These are phyloP conservation scores for Drosophila pseudoananassae DNA, from an alignment of 1,140 invertebrate species.

Conservation along the genomic window DNA sequence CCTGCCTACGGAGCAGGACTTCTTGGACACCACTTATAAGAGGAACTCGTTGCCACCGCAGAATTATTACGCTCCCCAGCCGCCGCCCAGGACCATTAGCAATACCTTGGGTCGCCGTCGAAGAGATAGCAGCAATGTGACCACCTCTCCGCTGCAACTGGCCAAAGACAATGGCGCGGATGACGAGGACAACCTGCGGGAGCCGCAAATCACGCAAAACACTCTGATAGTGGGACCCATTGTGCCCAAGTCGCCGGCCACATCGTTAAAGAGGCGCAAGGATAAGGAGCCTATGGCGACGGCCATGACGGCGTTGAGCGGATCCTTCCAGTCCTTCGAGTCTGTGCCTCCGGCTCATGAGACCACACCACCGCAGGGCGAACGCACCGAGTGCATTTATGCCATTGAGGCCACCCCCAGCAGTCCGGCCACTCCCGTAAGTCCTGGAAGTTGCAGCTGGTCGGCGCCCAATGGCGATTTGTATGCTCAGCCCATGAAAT, in stretches of 20 bases:
- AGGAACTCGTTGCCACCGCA: conserved; percentile 78
- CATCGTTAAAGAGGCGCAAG: conserved; percentile 42
- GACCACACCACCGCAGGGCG: conserved; percentile 65
- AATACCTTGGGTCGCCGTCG: conserved; percentile 85
- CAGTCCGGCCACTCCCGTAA: conserved; percentile 9
- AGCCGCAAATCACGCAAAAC: conserved; percentile 84
- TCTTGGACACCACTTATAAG: conserved; percentile 40
- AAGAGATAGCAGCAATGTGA: conserved; percentile 74
- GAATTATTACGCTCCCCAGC: conserved; percentile 86
- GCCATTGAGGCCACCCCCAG: conserved; percentile 46
- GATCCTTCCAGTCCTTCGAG: conserved; percentile 75
- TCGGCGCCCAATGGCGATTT: conserved; percentile 64
- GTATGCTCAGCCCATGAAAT: conserved; percentile 73
- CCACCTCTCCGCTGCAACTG: conserved; percentile 84
- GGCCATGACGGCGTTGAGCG: conserved; percentile 44
- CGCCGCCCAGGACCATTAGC: conserved; percentile 78
- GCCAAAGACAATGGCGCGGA: conserved; percentile 79
- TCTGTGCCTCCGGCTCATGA: conserved; percentile 69
- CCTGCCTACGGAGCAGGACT: conserved; percentile 86
- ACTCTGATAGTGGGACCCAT: conserved; percentile 85
- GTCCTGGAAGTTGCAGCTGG: conserved; percentile 44
- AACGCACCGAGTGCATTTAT: conserved; percentile 74
- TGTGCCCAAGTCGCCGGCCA: conserved; percentile 82
- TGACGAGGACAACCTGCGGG: conserved; percentile 67
- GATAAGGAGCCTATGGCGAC: background rate